Conservation (phyloP, 2,797 vertebrate genomes). For the Oreochromis mossambicus region DNA sequence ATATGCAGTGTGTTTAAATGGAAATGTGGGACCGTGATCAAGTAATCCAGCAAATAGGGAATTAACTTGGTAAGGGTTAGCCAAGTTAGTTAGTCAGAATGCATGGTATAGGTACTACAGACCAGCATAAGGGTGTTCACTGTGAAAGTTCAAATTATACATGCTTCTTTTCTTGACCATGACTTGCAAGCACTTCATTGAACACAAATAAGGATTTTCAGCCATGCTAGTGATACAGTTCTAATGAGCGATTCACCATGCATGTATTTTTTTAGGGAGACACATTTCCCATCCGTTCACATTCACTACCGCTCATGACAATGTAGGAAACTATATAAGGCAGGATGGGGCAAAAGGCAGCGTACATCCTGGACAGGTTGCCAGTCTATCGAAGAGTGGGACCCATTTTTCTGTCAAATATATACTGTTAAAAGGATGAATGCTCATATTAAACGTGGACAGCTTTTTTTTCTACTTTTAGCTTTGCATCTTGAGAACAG, state of each 20-base stretch:
- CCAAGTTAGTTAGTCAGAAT: constrained; percentile 57
- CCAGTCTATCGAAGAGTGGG: not conserved
- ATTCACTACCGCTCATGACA: not conserved
- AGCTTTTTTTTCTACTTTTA: not conserved
- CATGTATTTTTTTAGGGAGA: not conserved
- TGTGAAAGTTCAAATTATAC: not conserved
- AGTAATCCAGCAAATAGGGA: too few relatives aligned
- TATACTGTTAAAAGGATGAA: not conserved
- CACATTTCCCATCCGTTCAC: not conserved
- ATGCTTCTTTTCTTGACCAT: not conserved
- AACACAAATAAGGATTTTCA: not conserved
- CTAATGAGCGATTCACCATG: not conserved
- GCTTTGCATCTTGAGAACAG: not conserved
- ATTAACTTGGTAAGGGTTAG: constrained; percentile 70
- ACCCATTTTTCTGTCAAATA: not conserved
- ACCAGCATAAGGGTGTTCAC: not conserved
- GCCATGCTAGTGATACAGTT: not conserved
- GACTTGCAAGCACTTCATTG: not conserved
- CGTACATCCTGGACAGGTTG: not conserved
- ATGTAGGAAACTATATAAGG: not conserved
- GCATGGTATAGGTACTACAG: not conserved
- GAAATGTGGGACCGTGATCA: not conserved
- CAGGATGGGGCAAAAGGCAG: not conserved
- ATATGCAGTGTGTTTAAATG: not conserved
- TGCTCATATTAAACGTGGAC: not conserved